A percentile compares a stretch with the other conserved stretches of the same genome.
phyloP scores from a whole-genome alignment of 2,797 vertebrate genomes.

The Dendrocincla fuliginosa region DNA sequence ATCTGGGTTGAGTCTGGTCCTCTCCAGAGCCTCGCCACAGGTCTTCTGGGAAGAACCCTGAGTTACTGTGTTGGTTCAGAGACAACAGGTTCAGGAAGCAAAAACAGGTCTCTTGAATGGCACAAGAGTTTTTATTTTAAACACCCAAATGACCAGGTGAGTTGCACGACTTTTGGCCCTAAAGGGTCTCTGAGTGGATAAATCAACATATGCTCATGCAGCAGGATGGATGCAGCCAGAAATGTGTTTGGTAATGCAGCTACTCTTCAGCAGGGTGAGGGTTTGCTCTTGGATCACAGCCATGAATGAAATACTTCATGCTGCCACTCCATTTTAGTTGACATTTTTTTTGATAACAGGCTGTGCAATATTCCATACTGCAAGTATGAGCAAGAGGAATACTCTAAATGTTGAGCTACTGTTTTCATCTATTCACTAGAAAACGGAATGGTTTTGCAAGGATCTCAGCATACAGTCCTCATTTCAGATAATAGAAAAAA shows the following conservation, averaged over 20 bases:
- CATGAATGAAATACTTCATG: neutral
- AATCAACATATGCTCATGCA: neutral
- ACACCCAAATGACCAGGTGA: neutral
- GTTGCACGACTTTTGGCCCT: neutral
- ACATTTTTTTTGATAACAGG: neutral
- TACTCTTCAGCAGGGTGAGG: neutral
- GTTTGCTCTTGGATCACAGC: neutral
- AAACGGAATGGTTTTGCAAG: neutral
- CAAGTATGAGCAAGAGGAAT: neutral
- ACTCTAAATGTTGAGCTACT: neutral
- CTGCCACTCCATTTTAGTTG: neutral
- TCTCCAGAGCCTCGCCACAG: neutral
- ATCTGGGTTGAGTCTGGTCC: neutral
- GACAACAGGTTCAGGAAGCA: neutral
- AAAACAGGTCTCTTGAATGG: neutral
- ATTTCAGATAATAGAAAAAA: neutral
- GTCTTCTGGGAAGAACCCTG: neutral
- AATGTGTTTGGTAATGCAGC: neutral
- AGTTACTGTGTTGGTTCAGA: neutral
- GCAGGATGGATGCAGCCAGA: neutral
- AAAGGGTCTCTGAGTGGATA: neutral
- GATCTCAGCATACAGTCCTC: neutral
- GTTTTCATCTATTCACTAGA: neutral
- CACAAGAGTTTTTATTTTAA: neutral
- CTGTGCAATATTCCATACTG: neutral